phyloP scores from a whole-genome alignment of 2,113 vertebrate genomes.

The Cottus gobio region DNA sequence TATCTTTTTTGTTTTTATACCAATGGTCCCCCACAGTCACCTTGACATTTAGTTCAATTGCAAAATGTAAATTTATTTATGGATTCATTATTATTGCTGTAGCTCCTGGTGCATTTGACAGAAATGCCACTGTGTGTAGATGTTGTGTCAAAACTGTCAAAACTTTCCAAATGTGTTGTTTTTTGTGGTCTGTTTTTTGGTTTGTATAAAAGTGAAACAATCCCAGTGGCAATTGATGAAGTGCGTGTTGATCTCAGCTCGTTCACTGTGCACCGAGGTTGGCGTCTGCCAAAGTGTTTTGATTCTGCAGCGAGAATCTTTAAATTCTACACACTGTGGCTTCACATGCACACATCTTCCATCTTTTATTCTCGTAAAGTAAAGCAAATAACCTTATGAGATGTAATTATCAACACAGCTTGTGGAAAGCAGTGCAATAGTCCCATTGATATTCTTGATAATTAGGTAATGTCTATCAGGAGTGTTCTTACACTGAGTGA shows the following conservation, averaged over 20 bases:
- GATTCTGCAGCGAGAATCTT: neutral
- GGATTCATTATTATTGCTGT: neutral
- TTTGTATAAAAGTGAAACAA: neutral
- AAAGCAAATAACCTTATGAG: neutral
- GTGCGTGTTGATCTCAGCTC: neutral
- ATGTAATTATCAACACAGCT: neutral
- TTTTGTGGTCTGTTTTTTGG: neutral
- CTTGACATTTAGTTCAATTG: conserved; percentile 22
- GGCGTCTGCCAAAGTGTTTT: neutral
- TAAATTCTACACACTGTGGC: neutral
- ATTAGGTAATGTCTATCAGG: neutral
- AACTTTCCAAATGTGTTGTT: neutral
- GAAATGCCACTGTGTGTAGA: neutral
- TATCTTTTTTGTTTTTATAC: too few relatives aligned
- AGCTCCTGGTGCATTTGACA: neutral
- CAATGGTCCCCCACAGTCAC: neutral
- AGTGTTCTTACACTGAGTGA: conserved; percentile 8
- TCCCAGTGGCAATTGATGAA: neutral
- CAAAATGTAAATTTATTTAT: neutral
- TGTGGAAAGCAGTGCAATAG: neutral
- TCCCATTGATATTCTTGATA: neutral
- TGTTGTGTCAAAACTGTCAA: neutral
- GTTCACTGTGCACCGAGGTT: neutral
- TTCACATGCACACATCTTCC: neutral
- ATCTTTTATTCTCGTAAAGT: neutral